Conservation (phyloP, 2,888 invertebrate species). For the Mactromeris polynyma region DNA sequence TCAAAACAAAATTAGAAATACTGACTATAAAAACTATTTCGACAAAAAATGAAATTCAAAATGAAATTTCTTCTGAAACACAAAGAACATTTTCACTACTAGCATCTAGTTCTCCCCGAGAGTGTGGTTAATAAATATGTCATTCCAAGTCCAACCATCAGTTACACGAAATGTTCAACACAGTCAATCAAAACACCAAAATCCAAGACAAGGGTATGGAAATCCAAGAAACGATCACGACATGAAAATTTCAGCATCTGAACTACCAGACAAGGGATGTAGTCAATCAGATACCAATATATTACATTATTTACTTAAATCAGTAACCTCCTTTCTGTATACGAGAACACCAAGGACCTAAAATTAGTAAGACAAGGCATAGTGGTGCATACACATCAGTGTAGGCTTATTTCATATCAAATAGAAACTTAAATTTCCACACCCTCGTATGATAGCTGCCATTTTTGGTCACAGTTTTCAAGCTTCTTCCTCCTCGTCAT, state of each 20-base stretch:
- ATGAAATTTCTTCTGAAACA: neutral
- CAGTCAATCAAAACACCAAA: neutral
- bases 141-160: neutral
- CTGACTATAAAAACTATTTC: neutral
- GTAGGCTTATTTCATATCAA: too few relatives aligned
- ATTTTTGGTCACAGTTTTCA: slow-evolving; percentile 8
- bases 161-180: neutral
- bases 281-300: too few relatives aligned
- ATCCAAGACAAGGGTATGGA: neutral
- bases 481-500: slow-evolving; percentile 74
- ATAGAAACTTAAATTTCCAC: neutral
- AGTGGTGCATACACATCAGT: too few relatives aligned
- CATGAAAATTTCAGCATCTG: too few relatives aligned
- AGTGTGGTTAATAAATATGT: neutral
- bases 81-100: neutral
- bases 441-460: slow-evolving; percentile 4
- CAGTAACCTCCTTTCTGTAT: too few relatives aligned
- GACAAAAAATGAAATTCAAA: neutral
- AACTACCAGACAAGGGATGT: too few relatives aligned
- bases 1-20: neutral
- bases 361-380: too few relatives aligned
- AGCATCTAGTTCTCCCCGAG: slow-evolving; percentile 5
- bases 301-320: too few relatives aligned
- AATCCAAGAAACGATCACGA: neutral
- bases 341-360: too few relatives aligned